phyloP scores from a whole-genome alignment of 2,113 vertebrate species.

The Ochotona princeps region DNA sequence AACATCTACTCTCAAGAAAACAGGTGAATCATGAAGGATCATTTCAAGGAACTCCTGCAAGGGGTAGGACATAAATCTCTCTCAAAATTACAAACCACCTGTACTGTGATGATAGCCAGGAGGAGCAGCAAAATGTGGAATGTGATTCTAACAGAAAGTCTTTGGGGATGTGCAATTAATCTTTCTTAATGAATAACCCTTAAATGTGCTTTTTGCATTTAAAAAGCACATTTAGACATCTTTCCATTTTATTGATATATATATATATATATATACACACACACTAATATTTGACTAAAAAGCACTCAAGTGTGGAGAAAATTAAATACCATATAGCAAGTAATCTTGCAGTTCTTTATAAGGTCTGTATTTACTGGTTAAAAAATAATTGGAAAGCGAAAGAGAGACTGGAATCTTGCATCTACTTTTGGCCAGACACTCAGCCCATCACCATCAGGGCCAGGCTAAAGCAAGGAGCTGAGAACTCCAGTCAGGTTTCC shows the following conservation, averaged over 20 bases:
- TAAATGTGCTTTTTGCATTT: background rate
- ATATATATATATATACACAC: no score
- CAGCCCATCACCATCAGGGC: no score
- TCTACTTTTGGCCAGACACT: no score
- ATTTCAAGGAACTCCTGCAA: background rate
- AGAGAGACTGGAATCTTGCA: no score
- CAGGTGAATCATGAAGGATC: background rate
- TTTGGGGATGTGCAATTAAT: background rate
- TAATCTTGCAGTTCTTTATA: background rate
- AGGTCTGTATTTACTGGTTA: background rate
- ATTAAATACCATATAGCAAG: background rate
- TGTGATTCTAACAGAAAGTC: background rate
- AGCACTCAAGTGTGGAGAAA: background rate
- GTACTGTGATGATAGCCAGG: background rate
- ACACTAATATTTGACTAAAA: slow-evolving; percentile 18
- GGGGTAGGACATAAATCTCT: background rate
- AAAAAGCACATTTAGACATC: background rate
- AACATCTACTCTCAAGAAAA: slow-evolving; percentile 25
- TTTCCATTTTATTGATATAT: background rate
- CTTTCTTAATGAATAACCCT: background rate
- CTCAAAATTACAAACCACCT: background rate
- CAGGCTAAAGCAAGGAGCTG: no score
- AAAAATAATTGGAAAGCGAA: no score
- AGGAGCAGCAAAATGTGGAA: background rate
- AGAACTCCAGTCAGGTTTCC: no score